Percentiles rank a stretch among this genome's conserved stretches.
Evolutionary conservation across 2,113 vertebrate species (phyloP).

Genomic region (Anguilla rostrata): DNA sequence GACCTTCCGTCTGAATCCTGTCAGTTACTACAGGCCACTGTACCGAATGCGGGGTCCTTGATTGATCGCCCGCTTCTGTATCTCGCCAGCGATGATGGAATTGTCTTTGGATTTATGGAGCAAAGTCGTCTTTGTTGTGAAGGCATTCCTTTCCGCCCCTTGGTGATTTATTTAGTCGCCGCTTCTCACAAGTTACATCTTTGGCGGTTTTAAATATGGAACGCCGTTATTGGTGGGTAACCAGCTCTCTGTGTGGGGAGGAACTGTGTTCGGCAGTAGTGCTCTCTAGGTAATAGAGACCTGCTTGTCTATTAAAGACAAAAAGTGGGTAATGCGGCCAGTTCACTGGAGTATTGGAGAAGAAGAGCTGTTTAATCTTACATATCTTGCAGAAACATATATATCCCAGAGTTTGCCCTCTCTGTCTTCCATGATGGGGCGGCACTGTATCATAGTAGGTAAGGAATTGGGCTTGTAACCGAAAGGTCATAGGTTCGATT

Average conservation of each 20-base stretch:
- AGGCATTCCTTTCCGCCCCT: background rate
- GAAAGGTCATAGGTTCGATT: no score
- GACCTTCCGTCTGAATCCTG: background rate
- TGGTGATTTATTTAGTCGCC: background rate
- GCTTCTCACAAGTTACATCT: background rate
- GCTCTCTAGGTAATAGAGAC: constrained; percentile 17
- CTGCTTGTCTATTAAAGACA: constrained; percentile 20
- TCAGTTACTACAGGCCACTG: background rate
- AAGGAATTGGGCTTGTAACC: no score
- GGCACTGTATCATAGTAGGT: no score
- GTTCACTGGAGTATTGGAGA: constrained; percentile 20
- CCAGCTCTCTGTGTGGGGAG: constrained; percentile 20
- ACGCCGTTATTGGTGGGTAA: constrained; percentile 36
- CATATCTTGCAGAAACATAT: background rate
- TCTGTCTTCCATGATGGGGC: background rate
- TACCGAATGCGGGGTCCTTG: background rate
- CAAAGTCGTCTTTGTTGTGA: background rate
- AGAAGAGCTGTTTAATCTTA: constrained; percentile 22
- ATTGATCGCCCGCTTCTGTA: background rate
- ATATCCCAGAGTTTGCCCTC: background rate
- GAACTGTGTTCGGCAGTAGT: background rate
- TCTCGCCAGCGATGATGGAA: background rate
- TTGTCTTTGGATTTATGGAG: background rate
- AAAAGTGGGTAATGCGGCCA: constrained; percentile 36
- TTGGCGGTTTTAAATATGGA: background rate